phyloP scores from a whole-genome alignment of 2,797 vertebrate species.

The Bothrops alternatus region DNA sequence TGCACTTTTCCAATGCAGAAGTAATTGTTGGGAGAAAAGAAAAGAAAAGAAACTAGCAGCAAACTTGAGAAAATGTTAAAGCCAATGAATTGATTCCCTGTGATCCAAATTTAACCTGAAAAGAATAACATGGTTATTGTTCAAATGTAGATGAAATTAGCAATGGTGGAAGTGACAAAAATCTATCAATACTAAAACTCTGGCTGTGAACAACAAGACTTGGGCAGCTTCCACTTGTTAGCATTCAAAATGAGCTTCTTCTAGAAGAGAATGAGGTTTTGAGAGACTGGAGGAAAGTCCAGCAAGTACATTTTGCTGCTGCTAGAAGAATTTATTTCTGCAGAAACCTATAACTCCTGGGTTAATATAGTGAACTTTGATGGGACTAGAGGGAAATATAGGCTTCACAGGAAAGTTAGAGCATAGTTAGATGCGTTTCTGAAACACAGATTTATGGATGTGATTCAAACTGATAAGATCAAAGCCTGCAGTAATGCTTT shows the following conservation, averaged over 20 bases:
- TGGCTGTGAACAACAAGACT: slow-evolving; percentile 12
- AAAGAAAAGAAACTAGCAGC: neutral
- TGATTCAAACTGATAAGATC: slow-evolving; percentile 70
- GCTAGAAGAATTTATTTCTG: slow-evolving; percentile 72
- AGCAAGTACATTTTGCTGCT: slow-evolving; percentile 67
- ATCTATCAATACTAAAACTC: slow-evolving; percentile 17
- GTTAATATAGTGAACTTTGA: slow-evolving; percentile 73
- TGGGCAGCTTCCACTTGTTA: slow-evolving; percentile 54
- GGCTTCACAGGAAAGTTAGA: slow-evolving; percentile 69
- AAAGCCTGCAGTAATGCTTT: slow-evolving; percentile 66
- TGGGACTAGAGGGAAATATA: slow-evolving; percentile 72
- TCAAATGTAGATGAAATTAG: neutral
- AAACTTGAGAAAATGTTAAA: neutral
- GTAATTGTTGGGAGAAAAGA: neutral
- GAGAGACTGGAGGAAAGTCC: slow-evolving; percentile 59
- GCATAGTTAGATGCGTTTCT: slow-evolving; percentile 67
- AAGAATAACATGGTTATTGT: neutral
- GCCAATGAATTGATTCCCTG: neutral
- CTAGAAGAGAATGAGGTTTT: slow-evolving; percentile 63
- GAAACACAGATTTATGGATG: slow-evolving; percentile 68
- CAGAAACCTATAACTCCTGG: slow-evolving; percentile 71
- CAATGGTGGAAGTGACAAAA: neutral
- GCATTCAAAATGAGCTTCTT: slow-evolving; percentile 57
- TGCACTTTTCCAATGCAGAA: neutral
- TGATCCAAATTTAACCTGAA: neutral